Evolutionary conservation across 2,797 vertebrate species (phyloP), one percentile per base, ranked within the genome.

Genomic region (Tadarida brasiliensis): DNA sequence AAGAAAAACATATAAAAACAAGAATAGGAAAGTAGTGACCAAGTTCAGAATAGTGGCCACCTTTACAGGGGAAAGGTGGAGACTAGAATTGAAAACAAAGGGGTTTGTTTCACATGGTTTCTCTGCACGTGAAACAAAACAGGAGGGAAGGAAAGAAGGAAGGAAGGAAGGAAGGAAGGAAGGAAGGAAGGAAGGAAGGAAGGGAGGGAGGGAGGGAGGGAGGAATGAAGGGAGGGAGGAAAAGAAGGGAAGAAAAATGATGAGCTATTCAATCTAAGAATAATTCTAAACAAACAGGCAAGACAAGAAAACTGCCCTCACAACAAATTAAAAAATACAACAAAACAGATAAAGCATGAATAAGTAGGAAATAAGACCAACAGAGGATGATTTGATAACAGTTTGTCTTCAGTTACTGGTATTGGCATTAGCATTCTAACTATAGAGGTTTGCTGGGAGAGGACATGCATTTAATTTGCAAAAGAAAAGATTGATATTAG

Each of bases 391-490:
- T 61, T 56, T 39, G 24, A 56, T 51, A 90, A 47, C 12, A 63
- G 56, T 22, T 83, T 82, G 57, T 88, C 61, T 94, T 74, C 51
- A 10, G 44, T 57, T 65, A 44, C 44, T 68, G 11, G 19, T 28
- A 89, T 12, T 71, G 17, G 59, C 68, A 47, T 92, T 76, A 67
- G 56, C 10, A 44, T 77, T 82, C 61, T 89, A 88, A 39, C n/a
- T 51, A 47, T 28, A 70, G 74, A 70, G 30, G 3, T 86, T 83
- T 91, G 70, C 85, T 30, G 68, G 68, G 47, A 61, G 17, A 94
- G 82, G 88, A 95, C 86, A 92, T 16, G 30, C 26, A 92, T 85
- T 92, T 92, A 81, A 94, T 90, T 95, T 56, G 15, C 61, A 57
- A 71, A 87, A 65, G 49, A 81, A 94, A 91, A 94, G 24, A 94